Conservation (phyloP, 2,888 invertebrate species). For the Meloe dianella region DNA sequence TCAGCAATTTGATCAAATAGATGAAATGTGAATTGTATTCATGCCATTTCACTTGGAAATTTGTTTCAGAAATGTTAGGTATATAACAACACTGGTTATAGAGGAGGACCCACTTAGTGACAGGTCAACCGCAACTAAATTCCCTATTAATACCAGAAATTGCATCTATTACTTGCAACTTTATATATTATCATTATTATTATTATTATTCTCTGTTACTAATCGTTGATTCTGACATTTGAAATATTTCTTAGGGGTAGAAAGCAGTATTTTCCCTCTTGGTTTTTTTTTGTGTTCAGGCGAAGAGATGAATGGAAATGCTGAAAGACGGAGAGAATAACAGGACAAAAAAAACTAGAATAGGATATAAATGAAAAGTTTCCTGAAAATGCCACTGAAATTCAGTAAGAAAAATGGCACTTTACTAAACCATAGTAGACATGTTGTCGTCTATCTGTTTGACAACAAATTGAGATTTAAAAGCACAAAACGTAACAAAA, state of each 20-base stretch:
- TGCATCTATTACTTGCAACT: slow-evolving; percentile 35
- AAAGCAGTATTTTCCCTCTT: background rate
- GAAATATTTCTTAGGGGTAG: slow-evolving; percentile 10
- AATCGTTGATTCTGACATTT: slow-evolving; percentile 20
- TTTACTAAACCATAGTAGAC: background rate
- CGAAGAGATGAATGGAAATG: background rate
- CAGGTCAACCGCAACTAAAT: slow-evolving; percentile 39
- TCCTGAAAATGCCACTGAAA: slow-evolving; percentile 18
- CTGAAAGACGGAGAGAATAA: slow-evolving; percentile 6
- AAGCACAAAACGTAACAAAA: background rate
- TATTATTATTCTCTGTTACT: background rate
- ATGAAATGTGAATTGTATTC: slow-evolving; percentile 27
- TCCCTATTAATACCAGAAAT: slow-evolving; percentile 29
- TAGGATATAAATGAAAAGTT: slow-evolving; percentile 20
- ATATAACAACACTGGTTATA: slow-evolving; percentile 25
- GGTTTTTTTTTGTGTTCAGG: background rate
- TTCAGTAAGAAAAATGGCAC: slow-evolving; percentile 14
- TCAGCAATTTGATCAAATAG: slow-evolving; percentile 25
- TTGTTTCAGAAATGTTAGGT: slow-evolving; percentile 20
- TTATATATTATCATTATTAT: slow-evolving; percentile 7
- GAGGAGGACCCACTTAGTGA: slow-evolving; percentile 28
- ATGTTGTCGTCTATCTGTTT: background rate
- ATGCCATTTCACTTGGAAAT: slow-evolving; percentile 40
- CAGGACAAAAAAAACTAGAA: background rate
- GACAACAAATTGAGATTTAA: slow-evolving; percentile 11